These are phyloP conservation scores for Acleris sparsana DNA, from an alignment of 2,888 invertebrate genomes.

Conservation along the genomic window DNA sequence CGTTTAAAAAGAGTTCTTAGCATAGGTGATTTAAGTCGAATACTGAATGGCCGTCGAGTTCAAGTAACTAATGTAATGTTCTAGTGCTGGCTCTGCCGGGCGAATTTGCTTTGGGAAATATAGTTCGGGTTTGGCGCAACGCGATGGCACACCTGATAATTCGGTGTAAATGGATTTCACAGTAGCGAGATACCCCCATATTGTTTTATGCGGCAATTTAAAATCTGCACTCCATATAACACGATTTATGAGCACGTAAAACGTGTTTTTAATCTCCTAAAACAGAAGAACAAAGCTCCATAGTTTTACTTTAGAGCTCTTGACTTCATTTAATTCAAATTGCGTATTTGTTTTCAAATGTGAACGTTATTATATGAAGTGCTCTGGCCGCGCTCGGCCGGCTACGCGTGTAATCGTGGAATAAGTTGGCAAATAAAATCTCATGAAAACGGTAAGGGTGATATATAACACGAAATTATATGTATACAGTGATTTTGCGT, in stretches of 20 bases:
- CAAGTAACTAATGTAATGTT: conserved; percentile 57
- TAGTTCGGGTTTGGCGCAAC: conserved; percentile 51
- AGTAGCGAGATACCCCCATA: conserved; percentile 46
- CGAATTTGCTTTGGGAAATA: conserved; percentile 70
- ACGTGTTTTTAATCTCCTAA: conserved; percentile 26
- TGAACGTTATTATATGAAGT: conserved; percentile 15
- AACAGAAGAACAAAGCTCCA: conserved; percentile 19
- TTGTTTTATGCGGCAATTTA: conserved; percentile 56
- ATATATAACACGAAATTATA: no score
- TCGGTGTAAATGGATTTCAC: conserved; percentile 62
- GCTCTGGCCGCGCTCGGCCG: not conserved
- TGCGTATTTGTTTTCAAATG: conserved; percentile 12
- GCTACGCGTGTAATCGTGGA: not conserved
- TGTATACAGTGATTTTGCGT: no score
- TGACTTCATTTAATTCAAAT: conserved; percentile 8
- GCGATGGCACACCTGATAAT: conserved; percentile 62
- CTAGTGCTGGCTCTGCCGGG: conserved; percentile 57
- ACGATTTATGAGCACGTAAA: conserved; percentile 15
- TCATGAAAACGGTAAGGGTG: no score
- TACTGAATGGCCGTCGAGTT: conserved; percentile 45
- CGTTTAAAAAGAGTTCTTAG: conserved; percentile 51
- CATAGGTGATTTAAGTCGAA: conserved; percentile 52
- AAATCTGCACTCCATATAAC: conserved; percentile 43
- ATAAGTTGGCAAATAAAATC: no score
- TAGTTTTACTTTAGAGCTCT: conserved; percentile 19